Base-by-base conservation (phyloP, 2,113 vertebrate species). In the Ochotona princeps region DNA sequence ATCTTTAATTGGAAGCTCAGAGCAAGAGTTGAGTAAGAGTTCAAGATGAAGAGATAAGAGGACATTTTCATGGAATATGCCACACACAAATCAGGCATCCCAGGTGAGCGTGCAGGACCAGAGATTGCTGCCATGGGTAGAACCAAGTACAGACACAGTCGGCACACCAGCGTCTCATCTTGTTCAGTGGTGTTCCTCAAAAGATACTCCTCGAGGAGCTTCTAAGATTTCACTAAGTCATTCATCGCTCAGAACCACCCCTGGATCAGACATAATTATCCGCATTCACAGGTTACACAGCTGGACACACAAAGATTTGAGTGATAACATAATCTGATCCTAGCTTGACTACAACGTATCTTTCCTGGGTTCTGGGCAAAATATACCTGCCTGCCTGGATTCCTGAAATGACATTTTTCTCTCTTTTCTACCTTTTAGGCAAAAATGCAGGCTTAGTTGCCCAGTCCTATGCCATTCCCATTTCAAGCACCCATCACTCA, bases 301-400 rank as follows among this genome's bases (percentile, higher is more conserved):
- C 4, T 25, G 14, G 38, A n/a, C 66, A 38, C 35, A 38, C 47
- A 57, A 76, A 90, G 20, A 30, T 12, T 4, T n/a, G 18, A 2
- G 5, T 9, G 49, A 65, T 15, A 69, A 1, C 0, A 38, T 3
- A 32, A 3, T 18, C 35, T 38, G 84, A n/a, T 18, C 35, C 47
- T 1, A 0, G 25, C 10, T 47, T 10, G 35, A 44, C 61, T 28
- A 1, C 32, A 26, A 21, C 0, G 15, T 4, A 8, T 54, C 21
- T 8, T 0, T 21, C 60, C 21, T 18, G n/a, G 44, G 75, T 21
- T 66, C 21, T 5, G 15, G 3, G 15, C 54, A 38, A 1, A 2
- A 1, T 25, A 25, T 44, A 54, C 2, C 38, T 44, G 9, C 25
- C 28, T 67, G 82, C 75, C 69, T 18, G 38, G 23, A 38, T 6